Evolutionary conservation across 2,888 invertebrate species (phyloP).

Genomic region (Caenorhabditis becei): DNA sequence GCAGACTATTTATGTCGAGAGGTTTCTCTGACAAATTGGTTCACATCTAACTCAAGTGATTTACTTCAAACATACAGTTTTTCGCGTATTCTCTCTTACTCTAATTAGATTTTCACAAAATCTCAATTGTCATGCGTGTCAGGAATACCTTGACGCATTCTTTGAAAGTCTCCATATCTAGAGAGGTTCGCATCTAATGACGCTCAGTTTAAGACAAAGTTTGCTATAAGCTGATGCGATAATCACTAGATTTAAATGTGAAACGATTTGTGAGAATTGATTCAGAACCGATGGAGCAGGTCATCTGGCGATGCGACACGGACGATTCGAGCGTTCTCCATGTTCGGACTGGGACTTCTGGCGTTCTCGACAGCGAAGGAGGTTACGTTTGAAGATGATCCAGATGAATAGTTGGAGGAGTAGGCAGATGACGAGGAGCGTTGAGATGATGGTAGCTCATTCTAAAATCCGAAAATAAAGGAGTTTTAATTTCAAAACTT

Average conservation of each 20-base stretch:
- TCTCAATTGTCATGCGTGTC: no score
- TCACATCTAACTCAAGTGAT: no score
- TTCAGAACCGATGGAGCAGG: slow-evolving; percentile 39
- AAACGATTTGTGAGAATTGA: not conserved
- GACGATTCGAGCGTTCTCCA: slow-evolving; percentile 51
- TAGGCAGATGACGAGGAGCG: slow-evolving; percentile 43
- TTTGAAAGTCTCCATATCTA: no score
- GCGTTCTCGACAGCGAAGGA: slow-evolving; percentile 35
- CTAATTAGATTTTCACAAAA: no score
- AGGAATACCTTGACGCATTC: no score
- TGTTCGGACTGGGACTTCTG: slow-evolving; percentile 15
- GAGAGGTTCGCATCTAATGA: no score
- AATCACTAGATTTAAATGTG: no score
- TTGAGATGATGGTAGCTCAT: slow-evolving; percentile 40
- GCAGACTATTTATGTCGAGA: not conserved
- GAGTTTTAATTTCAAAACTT: not conserved
- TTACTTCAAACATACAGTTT: no score
- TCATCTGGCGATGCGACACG: slow-evolving; percentile 41
- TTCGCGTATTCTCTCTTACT: no score
- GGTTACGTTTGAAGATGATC: slow-evolving; percentile 36
- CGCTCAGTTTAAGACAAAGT: no score
- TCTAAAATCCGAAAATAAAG: no score
- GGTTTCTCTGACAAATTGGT: not conserved
- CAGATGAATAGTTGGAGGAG: slow-evolving; percentile 37
- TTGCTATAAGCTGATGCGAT: no score